Conservation (phyloP, 2,888 invertebrate genomes). For the Cantharis nigra region DNA sequence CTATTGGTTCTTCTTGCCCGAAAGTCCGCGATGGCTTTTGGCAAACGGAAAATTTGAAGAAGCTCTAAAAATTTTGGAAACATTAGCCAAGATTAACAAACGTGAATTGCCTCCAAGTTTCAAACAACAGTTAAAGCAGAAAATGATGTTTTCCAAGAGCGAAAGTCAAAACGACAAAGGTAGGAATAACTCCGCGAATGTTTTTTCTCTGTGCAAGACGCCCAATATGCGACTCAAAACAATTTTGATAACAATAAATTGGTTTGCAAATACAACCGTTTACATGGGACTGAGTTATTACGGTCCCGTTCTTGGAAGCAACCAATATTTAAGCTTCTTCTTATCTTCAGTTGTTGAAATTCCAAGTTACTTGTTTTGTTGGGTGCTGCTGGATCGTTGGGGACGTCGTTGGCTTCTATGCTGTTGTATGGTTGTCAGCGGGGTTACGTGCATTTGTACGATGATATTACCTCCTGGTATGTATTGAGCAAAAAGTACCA, state of each 20-base stretch:
- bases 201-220: slow-evolving; percentile 73
- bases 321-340: slow-evolving; percentile 88
- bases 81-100: slow-evolving; percentile 77
- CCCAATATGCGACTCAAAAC: slow-evolving; percentile 91
- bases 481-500: slow-evolving; percentile 14
- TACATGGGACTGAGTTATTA: slow-evolving; percentile 92
- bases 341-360: slow-evolving; percentile 86
- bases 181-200: slow-evolving; percentile 55
- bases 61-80: slow-evolving; percentile 77
- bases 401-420: slow-evolving; percentile 89
- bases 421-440: slow-evolving; percentile 82
- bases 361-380: slow-evolving; percentile 85
- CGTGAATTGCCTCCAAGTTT: slow-evolving; percentile 76
- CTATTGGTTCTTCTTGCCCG: slow-evolving; percentile 86
- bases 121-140: slow-evolving; percentile 71
- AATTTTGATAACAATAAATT: slow-evolving; percentile 81
- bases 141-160: slow-evolving; percentile 67
- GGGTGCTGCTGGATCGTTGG: slow-evolving; percentile 87
- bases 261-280: slow-evolving; percentile 92
- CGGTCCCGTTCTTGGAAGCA: slow-evolving; percentile 84
- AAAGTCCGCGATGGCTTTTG: slow-evolving; percentile 75
- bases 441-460: slow-evolving; percentile 82
- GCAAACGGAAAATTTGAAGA: slow-evolving; percentile 72
- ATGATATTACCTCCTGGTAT: slow-evolving; percentile 80
- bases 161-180: slow-evolving; percentile 60